Evolutionary conservation across 1,140 invertebrate species (phyloP).

Genomic region (Heliconius himera): DNA sequence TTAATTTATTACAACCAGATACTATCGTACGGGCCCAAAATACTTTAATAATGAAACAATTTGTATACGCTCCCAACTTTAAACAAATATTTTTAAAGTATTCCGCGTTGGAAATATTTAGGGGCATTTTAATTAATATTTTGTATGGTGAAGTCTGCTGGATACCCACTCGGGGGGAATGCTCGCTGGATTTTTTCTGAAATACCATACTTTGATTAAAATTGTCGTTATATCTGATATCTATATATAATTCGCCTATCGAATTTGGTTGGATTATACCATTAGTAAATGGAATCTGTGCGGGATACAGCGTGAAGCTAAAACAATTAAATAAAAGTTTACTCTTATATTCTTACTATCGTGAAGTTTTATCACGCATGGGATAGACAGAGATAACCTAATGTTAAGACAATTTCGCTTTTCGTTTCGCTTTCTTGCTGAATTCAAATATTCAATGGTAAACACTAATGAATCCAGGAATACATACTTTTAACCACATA

Average conservation of each 20-base stretch:
- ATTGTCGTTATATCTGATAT: not conserved
- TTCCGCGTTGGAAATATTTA: conserved; percentile 52
- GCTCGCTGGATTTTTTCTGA: conserved; percentile 38
- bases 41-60: conserved; percentile 69
- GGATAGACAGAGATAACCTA: too few relatives aligned
- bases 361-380: too few relatives aligned
- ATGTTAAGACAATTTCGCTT: too few relatives aligned
- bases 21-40: conserved; percentile 55
- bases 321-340: too few relatives aligned
- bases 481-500: too few relatives aligned
- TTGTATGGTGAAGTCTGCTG: conserved; percentile 37
- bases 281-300: too few relatives aligned
- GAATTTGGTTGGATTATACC: too few relatives aligned
- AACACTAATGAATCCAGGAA: too few relatives aligned
- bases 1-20: conserved; percentile 64
- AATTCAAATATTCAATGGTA: too few relatives aligned
- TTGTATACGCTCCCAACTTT: conserved; percentile 61
- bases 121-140: conserved; percentile 66
- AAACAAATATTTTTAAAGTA: conserved; percentile 60
- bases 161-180: conserved; percentile 31
- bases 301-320: too few relatives aligned
- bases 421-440: too few relatives aligned
- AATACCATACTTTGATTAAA: conserved; percentile 40
- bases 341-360: too few relatives aligned
- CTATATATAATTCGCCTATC: not conserved